These are phyloP conservation scores for Vulpes ferrilata DNA, from an alignment of 2,113 vertebrate species.

Conservation along the genomic window DNA sequence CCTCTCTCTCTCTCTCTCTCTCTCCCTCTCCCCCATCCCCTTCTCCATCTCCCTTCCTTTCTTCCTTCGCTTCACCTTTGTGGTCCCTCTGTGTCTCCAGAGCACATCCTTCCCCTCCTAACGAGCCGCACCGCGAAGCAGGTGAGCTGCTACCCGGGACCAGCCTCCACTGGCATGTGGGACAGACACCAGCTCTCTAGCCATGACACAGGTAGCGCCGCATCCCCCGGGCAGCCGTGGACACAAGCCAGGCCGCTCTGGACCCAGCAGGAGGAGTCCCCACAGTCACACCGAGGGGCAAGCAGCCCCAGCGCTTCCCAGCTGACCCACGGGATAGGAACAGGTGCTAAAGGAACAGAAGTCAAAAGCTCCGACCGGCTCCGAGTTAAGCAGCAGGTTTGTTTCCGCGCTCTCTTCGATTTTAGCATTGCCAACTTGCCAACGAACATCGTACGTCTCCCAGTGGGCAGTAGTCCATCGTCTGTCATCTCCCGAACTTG, in stretches of 20 bases:
- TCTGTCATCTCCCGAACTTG: not conserved
- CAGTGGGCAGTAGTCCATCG: not conserved
- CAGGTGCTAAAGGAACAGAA: not conserved
- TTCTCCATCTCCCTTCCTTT: not conserved
- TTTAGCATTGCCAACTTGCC: not conserved
- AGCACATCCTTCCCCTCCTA: not conserved
- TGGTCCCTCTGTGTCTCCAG: not conserved
- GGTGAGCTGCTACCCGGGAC: not conserved
- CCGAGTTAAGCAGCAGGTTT: not conserved
- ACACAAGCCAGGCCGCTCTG: not conserved
- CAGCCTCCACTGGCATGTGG: not conserved
- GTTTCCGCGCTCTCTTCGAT: not conserved
- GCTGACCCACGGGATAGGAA: not conserved
- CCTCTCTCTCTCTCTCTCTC: no score
- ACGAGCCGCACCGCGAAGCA: not conserved
- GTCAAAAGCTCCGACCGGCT: not conserved
- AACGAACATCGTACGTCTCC: not conserved
- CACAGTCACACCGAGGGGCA: no score
- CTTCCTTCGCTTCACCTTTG: not conserved
- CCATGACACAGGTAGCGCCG: not conserved
- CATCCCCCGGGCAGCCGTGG: not conserved
- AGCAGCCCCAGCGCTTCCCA: not conserved
- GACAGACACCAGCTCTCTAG: not conserved
- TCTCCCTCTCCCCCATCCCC: not conserved
- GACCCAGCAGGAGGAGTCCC: not conserved